phyloP scores from a whole-genome alignment of 2,113 vertebrate species.

The Charina bottae region DNA sequence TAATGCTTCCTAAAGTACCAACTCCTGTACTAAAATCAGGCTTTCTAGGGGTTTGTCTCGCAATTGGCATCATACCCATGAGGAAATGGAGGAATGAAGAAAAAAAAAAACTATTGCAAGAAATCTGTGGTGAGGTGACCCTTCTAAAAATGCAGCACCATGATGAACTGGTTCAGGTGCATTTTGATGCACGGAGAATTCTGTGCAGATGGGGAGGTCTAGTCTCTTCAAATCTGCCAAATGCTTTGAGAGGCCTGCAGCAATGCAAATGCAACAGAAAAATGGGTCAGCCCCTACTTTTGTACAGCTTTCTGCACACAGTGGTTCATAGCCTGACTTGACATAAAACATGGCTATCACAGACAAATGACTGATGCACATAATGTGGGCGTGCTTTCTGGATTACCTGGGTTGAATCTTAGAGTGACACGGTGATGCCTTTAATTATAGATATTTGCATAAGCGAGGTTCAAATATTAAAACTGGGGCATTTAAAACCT shows the following conservation, averaged over 20 bases:
- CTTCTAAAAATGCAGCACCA: not conserved
- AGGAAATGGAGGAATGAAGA: not conserved
- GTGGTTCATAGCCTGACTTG: not conserved
- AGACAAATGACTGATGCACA: not conserved
- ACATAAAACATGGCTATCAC: not conserved
- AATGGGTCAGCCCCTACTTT: not conserved
- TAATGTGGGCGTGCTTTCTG: not conserved
- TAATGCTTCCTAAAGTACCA: conserved; percentile 59
- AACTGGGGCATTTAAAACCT: not conserved
- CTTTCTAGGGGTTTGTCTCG: conserved; percentile 24
- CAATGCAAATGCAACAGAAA: not conserved
- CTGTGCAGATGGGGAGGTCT: not conserved
- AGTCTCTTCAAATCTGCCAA: not conserved
- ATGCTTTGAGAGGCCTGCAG: not conserved
- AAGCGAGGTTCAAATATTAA: not conserved
- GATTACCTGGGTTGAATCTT: not conserved
- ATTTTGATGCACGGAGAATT: not conserved
- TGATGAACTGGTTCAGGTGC: not conserved
- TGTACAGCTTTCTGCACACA: not conserved
- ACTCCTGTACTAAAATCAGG: conserved; percentile 49
- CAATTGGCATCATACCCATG: conserved; percentile 8
- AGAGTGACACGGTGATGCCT: not conserved
- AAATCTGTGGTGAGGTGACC: not conserved
- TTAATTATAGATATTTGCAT: not conserved
- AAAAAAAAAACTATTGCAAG: not conserved